A percentile compares a stretch with the other conserved stretches of the same genome.
Conservation (phyloP, 2,113 vertebrate genomes). For the Eudyptes chrysolophus region DNA sequence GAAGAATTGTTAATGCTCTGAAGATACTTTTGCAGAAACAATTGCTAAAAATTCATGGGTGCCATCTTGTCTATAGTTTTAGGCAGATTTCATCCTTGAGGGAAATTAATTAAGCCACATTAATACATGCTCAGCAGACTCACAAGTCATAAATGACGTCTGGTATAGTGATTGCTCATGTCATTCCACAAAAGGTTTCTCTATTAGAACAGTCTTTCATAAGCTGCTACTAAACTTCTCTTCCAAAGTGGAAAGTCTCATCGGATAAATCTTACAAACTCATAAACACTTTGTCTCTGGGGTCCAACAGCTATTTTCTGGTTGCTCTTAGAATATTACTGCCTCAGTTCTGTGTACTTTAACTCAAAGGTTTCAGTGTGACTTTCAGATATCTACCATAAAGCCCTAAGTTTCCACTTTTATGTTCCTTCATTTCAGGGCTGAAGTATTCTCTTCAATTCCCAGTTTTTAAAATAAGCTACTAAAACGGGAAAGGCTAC, state of each 20-base stretch:
- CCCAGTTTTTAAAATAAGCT: conserved; percentile 16
- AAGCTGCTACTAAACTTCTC: conserved; percentile 14
- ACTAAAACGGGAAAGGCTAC: neutral
- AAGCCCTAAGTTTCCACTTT: neutral
- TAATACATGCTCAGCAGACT: conserved; percentile 30
- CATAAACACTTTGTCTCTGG: conserved; percentile 34
- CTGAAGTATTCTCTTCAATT: conserved; percentile 45
- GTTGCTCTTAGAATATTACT: conserved; percentile 21
- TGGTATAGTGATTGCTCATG: neutral
- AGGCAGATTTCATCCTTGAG: conserved; percentile 19
- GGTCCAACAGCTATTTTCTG: neutral
- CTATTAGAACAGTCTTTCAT: conserved; percentile 14
- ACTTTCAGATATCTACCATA: conserved; percentile 5
- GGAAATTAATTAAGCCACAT: conserved; percentile 48
- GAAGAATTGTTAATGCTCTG: neutral
- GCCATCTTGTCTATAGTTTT: neutral
- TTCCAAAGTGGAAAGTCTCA: conserved; percentile 3
- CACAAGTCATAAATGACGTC: neutral
- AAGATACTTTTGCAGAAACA: conserved; percentile 5
- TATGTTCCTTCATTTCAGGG: conserved; percentile 21
- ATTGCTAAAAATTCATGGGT: conserved; percentile 13
- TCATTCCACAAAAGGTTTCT: conserved; percentile 4
- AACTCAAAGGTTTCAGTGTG: neutral
- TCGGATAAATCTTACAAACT: conserved; percentile 12
- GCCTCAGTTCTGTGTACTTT: neutral